Base-by-base conservation (phyloP, 2,797 vertebrate genomes). In the Anguilla megastoma region DNA sequence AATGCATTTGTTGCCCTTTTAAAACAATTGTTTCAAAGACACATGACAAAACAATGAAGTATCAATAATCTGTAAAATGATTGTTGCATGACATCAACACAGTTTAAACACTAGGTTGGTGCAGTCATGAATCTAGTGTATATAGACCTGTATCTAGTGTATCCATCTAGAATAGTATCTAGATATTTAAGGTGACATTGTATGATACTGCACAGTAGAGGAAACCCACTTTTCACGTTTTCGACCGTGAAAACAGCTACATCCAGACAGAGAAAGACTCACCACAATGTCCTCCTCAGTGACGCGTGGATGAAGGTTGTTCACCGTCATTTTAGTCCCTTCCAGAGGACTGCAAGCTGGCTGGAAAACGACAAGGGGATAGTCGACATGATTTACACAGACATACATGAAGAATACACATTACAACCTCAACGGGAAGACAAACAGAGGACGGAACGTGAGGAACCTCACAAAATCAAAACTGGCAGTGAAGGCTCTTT, bases 211-310 rank as follows among this genome's bases (percentile, higher is more conserved):
- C 24, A 21, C 14, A 79, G 24, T 79, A 33, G 21, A 16, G 71
- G 12, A 2, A 30, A 74, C 69, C 69, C 2, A 4, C 41, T 45
- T 45, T 45, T 5, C 3, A 45, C 41, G 4, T 45, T 45, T 45
- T 45, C 41, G 41, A 45, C 41, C 41, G 50, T 56, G 41, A 52
- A 45, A 45, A 30, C 41, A 36, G 16, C 56, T 45, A 36, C 3
- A 14, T 27, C 24, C 18, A 9, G 48, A 16, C 10, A 27, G 10
- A 54, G 33, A 27, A 30, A 1, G 27, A 95, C 98, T 98, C 92
- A 99, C 98, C 93, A 99, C 98, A 86, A 99, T 99, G 94, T 99
- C 98, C 91, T 99, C 98, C 92, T 99, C 98, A 0, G 98, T 99
- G 91, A 99, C 98, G 24, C 98, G 95, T 41, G 97, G 98, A 90